A percentile compares a stretch with the other conserved stretches of the same genome.
phyloP scores from a whole-genome alignment of 2,797 vertebrate species.

The Premnoplex brunnescens region DNA sequence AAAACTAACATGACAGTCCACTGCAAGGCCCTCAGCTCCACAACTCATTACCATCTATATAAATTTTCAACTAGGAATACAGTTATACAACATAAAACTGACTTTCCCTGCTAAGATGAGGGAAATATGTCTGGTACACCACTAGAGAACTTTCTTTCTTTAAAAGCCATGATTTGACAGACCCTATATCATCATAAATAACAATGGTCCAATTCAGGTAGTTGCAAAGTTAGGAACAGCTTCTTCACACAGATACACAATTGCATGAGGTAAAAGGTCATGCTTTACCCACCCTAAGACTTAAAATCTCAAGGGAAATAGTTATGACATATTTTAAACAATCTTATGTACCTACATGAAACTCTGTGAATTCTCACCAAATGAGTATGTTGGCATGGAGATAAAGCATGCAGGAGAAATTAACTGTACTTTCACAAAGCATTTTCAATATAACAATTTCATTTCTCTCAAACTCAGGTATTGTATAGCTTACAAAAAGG shows the following conservation, averaged over 20 bases:
- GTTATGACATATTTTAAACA: background rate
- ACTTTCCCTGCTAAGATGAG: background rate
- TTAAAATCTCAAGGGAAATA: background rate
- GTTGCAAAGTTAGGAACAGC: background rate
- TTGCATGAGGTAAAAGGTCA: background rate
- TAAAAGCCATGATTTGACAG: background rate
- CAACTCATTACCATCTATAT: background rate
- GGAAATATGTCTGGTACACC: background rate
- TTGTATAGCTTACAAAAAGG: background rate
- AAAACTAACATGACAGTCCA: background rate
- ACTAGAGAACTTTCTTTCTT: background rate
- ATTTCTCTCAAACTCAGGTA: background rate
- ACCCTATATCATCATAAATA: background rate
- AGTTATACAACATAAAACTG: background rate
- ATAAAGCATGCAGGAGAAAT: background rate
- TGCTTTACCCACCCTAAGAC: background rate
- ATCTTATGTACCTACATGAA: background rate
- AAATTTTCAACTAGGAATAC: background rate
- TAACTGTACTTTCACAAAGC: background rate
- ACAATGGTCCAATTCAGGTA: background rate
- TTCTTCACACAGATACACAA: background rate
- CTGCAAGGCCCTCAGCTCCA: background rate
- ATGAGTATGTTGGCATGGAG: background rate
- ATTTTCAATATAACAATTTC: background rate
- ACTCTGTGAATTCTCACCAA: background rate